Evolutionary conservation across 2,113 vertebrate species (phyloP).

Genomic region (Gymnogyps californianus): DNA sequence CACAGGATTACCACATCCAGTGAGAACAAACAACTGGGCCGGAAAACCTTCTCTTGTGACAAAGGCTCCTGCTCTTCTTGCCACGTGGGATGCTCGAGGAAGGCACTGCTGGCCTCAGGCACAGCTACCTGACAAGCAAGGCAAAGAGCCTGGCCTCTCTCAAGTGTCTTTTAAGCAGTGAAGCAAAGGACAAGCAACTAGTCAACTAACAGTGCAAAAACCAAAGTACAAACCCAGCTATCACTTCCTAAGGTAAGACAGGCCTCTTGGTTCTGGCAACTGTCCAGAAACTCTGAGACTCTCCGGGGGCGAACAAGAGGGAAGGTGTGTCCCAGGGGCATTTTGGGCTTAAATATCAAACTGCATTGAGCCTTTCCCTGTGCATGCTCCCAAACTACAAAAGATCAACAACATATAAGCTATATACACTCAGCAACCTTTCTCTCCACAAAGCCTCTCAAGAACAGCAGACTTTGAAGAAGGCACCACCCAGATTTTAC

Average conservation of each 20-base stretch:
- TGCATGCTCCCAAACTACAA: background rate
- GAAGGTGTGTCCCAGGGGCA: background rate
- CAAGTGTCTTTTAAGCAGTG: background rate
- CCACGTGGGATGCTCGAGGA: background rate
- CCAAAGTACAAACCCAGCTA: background rate
- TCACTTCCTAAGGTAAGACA: background rate
- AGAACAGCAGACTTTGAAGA: background rate
- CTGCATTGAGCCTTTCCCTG: background rate
- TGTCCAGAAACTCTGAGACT: background rate
- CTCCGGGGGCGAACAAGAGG: accelerated
- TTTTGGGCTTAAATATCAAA: background rate
- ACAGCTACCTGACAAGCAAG: background rate
- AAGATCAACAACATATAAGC: background rate
- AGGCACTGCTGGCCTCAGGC: background rate
- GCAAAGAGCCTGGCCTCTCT: background rate
- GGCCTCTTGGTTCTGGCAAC: background rate
- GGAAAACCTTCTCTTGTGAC: background rate
- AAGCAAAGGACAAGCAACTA: background rate
- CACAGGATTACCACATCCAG: background rate
- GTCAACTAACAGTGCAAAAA: background rate
- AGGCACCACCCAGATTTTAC: background rate
- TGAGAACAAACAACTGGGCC: background rate
- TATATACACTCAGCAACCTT: accelerated
- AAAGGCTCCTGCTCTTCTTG: background rate
- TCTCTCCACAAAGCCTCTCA: background rate